Base-by-base conservation (phyloP, 2,113 vertebrate genomes). In the Corythaeola cristata region DNA sequence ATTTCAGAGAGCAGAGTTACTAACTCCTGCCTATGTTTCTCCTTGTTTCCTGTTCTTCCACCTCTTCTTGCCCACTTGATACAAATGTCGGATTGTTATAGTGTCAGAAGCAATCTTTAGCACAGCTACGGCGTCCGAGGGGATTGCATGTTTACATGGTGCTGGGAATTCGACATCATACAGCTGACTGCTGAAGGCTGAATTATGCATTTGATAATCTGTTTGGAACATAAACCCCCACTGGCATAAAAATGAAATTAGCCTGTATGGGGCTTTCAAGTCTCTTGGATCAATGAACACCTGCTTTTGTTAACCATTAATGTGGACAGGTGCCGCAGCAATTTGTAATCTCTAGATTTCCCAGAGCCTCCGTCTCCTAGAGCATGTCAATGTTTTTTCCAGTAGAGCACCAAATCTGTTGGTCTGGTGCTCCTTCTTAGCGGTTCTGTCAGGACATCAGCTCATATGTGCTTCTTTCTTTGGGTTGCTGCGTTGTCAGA, bases 71-170 rank as follows among this genome's bases (percentile, higher is more conserved):
- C 37, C 47, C 39, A 33, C 24, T 33, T 59, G 53, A 28, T 79
- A 11, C 10, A 45, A n/a, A 26, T 44, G 26, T 72, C 12, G 12
- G 81, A 14, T 52, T 8, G 33, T 19, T 67, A 22, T 53, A 15
- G 67, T 44, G n/a, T 49, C 72, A 58, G 88, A 83, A 77, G n/a
- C 53, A 50, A 60, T 64, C 64, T 69, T 71, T 37, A 69, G 49
- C 17, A 59, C 58, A 83, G 24, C 67, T 49, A n/a, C 0, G 0
- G 27, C 45, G 47, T 74, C 78, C 0, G 0, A 75, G 56, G 59
- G 41, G 41, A 75, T 53, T 75, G 64, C 23, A 19, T 30, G 30
- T 53, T 71, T 85, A 35, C 8, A 8, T 59, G 47, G 28, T 9
- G 5, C 3, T 67, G 71, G 75, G 56, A 71, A 59, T n/a, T 62